Evolutionary conservation across 1,140 invertebrate species (phyloP), one percentile per base, ranked within the genome.

Genomic region (Bombus impatiens): DNA sequence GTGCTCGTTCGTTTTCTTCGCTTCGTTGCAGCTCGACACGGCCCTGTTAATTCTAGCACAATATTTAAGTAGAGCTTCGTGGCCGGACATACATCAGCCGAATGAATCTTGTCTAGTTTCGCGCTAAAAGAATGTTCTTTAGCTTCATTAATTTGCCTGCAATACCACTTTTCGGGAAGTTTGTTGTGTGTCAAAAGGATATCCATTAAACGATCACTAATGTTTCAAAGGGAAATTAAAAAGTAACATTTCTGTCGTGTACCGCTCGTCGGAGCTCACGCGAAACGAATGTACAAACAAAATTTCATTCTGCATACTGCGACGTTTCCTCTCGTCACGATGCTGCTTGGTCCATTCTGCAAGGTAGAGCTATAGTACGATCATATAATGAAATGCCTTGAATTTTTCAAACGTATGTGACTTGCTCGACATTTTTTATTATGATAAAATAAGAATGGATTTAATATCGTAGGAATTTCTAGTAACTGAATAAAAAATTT

Each of bases 11-110:
- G 87, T 89, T 89, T 90, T 90, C 87, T 76, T 86, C 86, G 87
- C 86, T 89, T 93, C 88, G 88, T 90, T 93, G 88, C 81, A 86
- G 84, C 86, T 76, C 78, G 92, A 84, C 89, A 87, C 90, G 86
- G 86, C 88, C 84, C 82, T 91, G 87, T 92, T 92, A 91, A 92
- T 92, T 85, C 86, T 74, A 81, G 78, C 81, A 88, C 75, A 92
- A 93, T 92, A 91, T 92, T 93, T 88, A 89, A 89, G 82, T 87
- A 82, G 57, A 77, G 78, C 44, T 78, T 82, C 80, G 72, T 75
- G 80, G 79, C 62, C 65, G 72, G 62, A 44, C 75, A 62, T 67
- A 82, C 78, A 76, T 79, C 68, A 32, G 42, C 75, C 72, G 28
- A 32, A 57, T n/a, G 78, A 84, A 83, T 84, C 84, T 62, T 32